Base-by-base conservation (phyloP, 2,888 invertebrate genomes). In the Pilophorus perplexus region DNA sequence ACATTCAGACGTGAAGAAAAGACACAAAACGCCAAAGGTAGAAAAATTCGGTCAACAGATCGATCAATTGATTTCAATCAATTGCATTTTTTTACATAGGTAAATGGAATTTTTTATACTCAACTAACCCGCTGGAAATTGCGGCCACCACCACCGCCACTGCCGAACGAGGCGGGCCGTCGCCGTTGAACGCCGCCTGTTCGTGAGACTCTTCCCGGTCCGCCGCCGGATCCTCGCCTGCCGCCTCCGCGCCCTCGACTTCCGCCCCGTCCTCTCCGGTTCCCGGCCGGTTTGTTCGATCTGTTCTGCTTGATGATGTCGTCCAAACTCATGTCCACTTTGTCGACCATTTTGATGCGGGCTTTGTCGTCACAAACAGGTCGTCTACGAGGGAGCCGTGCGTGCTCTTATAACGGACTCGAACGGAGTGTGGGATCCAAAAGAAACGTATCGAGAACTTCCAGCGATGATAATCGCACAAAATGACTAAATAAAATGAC, bases 271-370 rank as follows among this genome's bases (percentile, higher is more conserved):
- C 81, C 78, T 52, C 83, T 12, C 6, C 38, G 18, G 6, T 62
- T 44, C 3, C 44, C 48, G 14, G 14, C 25, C 1, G 66, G 80
- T 71, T 86, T 81, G 70, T 85, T 83, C 69, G 82, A 82, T 79
- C 87, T 90, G 74, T 83, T 88, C 75, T 86, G 87, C 81, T 91
- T 95, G 74, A 97, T 97, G 69, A 97, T 94, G 74, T 97, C 97
- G 78, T 97, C 97, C 73, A 97, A 83, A 76, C 95, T 94, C 91
- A 96, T 90, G 79, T 97, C 96, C 79, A 97, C 91, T 82, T 91
- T 93, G 76, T 93, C 92, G 74, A 88, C 89, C 93, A 93, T 71
- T 52, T 38, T 69, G n/a, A n/a, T n/a, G n/a, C n/a, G n/a, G n/a
- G n/a, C n/a, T n/a, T n/a, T n/a, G n/a, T n/a, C n/a, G n/a, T n/a